Percentiles rank a stretch among this genome's conserved stretches.
Conservation (phyloP, 2,113 vertebrate species). For the Hylia prasina region DNA sequence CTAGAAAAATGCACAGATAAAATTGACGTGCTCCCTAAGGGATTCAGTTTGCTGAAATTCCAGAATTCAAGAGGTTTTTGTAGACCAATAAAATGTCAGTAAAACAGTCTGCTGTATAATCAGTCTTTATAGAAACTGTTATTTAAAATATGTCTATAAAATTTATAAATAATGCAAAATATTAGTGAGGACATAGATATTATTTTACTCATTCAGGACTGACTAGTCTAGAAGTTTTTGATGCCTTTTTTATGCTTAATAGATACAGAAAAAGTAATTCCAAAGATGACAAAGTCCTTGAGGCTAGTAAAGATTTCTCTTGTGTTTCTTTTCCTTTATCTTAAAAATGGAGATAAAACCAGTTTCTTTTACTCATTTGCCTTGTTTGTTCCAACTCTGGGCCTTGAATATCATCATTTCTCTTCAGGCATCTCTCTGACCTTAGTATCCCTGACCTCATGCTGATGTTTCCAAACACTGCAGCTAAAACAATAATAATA, state of each 20-base stretch:
- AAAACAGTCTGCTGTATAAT: neutral
- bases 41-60: neutral
- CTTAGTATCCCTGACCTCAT: neutral
- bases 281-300: neutral
- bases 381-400: neutral
- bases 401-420: neutral
- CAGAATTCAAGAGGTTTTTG: neutral
- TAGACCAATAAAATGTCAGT: neutral
- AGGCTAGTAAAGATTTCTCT: neutral
- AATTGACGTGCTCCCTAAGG: neutral
- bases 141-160: neutral
- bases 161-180: neutral
- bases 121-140: neutral
- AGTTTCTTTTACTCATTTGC: neutral
- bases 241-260: neutral
- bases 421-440: neutral
- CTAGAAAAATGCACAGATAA: neutral
- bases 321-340: neutral
- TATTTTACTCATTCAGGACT: neutral
- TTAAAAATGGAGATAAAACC: neutral
- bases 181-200: neutral
- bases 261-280: neutral
- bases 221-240: neutral
- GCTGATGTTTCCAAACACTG: neutral
- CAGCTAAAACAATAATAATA: neutral